Evolutionary conservation across 2,113 vertebrate species (phyloP), one percentile per base, ranked within the genome.

Genomic region (Muntiacus reevesi): DNA sequence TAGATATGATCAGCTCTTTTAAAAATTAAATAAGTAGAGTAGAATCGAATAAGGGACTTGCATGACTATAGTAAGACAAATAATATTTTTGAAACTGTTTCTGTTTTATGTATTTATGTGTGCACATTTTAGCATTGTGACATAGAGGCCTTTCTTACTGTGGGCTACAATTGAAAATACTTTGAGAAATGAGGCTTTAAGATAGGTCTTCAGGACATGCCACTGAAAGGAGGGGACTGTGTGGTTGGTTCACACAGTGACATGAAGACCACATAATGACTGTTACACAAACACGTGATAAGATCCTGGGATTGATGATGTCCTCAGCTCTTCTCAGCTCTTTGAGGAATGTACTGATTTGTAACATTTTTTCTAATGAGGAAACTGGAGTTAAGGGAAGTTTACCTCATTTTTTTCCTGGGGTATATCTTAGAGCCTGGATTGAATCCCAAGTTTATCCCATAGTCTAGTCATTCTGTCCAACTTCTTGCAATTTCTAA

Each of bases 351-450:
- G 50, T 36, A 4, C 36, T 59, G 27, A 19, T 45, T 67, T 94
- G 82, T 59, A 47, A 36, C 91, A 81, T 50, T 79, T 52, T 67
- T 89, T 52, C 36, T 79, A 86, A 54, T 64, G 3, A 92, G 71
- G n/a, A 89, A 40, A n/a, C 21, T 40, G 71, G 67, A 86, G 16
- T 67, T n/a, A 28, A 57, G 23, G 36, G 40, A 95, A 64, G 28
- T 79, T 57, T 25, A 79, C 19, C 36, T 74, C 36, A n/a, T 47
- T 27, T 47, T 91, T 89, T 57, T 79, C 81, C 67, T 71, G 10
- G 28, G 2, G 3, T 85, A 52, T 93, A 74, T 50, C 60, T 62
- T 12, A 50, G 84, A 71, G 19, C 27, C 45, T 92, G 40, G 14
- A 6, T 30, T 21, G 47, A n/a, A 91, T 21, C 62, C 47, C 60